Conservation (phyloP, 2,113 vertebrate species). For the Hepsetus odoe region DNA sequence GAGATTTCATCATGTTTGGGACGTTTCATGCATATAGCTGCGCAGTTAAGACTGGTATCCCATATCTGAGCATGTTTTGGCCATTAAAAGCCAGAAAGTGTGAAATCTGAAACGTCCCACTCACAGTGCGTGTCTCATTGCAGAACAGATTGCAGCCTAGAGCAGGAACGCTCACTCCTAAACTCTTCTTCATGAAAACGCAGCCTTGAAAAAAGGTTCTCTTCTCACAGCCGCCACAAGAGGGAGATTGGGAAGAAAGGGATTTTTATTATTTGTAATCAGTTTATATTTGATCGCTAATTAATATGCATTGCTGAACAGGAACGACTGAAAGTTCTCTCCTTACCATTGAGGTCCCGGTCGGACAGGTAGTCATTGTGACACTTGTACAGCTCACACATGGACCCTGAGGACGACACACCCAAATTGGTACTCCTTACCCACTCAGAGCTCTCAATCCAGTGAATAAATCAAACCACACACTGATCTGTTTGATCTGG, state of each 20-base stretch:
- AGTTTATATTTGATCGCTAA: background rate
- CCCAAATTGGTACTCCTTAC: background rate
- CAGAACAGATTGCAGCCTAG: slow-evolving; percentile 74
- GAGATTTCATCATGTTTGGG: too few relatives aligned
- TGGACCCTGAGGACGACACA: slow-evolving; percentile 64
- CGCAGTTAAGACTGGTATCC: background rate
- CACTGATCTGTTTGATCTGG: too few relatives aligned
- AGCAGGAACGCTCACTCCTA: slow-evolving; percentile 24
- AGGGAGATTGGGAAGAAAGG: too few relatives aligned
- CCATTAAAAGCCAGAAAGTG: background rate
- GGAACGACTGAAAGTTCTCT: background rate
- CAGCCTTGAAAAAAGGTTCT: slow-evolving; percentile 66
- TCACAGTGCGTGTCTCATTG: slow-evolving; percentile 72
- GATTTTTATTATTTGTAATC: too few relatives aligned
- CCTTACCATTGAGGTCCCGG: slow-evolving; percentile 73
- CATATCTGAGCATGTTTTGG: background rate
- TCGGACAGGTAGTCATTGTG: slow-evolving; percentile 65
- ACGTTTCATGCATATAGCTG: too few relatives aligned
- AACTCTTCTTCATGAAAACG: slow-evolving; percentile 46
- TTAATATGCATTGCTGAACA: background rate
- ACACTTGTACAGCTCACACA: slow-evolving; percentile 72
- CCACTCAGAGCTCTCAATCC: background rate
- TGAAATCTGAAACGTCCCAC: slow-evolving; percentile 23
- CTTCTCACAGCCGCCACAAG: slow-evolving; percentile 61
- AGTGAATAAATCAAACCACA: background rate